Percentiles rank a stretch among this genome's conserved stretches.
These are phyloP conservation scores for Pseudeuparius sepicola DNA, from an alignment of 2,888 invertebrate species.

Conservation along the genomic window DNA sequence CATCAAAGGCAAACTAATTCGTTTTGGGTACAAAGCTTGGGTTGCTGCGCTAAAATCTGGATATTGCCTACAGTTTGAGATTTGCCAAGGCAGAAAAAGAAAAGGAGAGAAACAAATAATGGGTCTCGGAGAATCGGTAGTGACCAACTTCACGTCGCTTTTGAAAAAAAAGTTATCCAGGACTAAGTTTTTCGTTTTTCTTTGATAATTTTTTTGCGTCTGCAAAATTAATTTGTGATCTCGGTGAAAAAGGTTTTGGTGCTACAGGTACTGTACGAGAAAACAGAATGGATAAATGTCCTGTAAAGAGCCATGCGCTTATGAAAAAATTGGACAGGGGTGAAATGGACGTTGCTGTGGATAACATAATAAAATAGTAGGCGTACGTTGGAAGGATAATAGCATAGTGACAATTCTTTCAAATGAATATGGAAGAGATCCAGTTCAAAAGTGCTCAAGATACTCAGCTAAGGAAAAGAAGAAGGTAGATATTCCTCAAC, in stretches of 20 bases:
- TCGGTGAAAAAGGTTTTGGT: conserved; percentile 6
- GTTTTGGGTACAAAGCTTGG: conserved; percentile 14
- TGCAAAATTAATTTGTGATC: conserved; percentile 3
- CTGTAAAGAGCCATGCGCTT: too few relatives aligned
- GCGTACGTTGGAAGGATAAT: too few relatives aligned
- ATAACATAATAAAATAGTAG: too few relatives aligned
- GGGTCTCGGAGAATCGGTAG: conserved; percentile 9
- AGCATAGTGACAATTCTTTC: too few relatives aligned
- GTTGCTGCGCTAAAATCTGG: conserved; percentile 9
- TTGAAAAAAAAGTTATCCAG: not conserved
- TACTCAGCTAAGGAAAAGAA: conserved; percentile 3
- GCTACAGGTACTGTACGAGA: conserved; percentile 6
- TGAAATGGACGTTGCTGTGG: too few relatives aligned
- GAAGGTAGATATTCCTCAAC: conserved; percentile 2
- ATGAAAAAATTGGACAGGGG: too few relatives aligned
- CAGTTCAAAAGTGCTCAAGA: not conserved
- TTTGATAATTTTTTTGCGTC: conserved; percentile 8
- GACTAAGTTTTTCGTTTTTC: too few relatives aligned
- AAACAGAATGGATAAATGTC: too few relatives aligned
- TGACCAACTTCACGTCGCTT: not conserved
- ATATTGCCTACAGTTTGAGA: conserved; percentile 11
- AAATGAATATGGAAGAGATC: conserved; percentile 5
- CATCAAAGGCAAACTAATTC: conserved; percentile 6
- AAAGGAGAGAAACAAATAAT: not conserved
- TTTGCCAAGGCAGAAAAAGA: conserved; percentile 10